Base-by-base conservation (phyloP, 53 echinoderm and acorn worm species). In the Hippasteria phrygiana region DNA sequence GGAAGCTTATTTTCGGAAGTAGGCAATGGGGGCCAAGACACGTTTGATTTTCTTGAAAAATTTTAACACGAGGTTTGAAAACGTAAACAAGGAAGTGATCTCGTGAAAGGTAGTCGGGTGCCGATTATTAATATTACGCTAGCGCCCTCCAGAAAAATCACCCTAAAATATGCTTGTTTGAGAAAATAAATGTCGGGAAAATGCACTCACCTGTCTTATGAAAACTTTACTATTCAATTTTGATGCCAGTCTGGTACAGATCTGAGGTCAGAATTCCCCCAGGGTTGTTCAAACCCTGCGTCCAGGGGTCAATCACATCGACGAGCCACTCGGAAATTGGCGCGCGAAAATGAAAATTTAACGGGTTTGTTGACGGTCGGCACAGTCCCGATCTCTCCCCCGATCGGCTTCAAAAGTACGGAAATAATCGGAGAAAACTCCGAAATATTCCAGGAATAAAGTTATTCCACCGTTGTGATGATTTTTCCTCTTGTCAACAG, bases 321-420 rank as follows among this genome's bases (percentile, higher is more conserved):
- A 84, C 48, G 87, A 90, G 78, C 92, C 95, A 95, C 88, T 92
- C 88, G 89, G 72, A 92, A 95, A 80, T 75, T 88, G 93, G 95
- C 95, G 95, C 95, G 95, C 95, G 95, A 95, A 95, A 95, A 94
- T 95, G 91, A 90, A 94, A 93, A 62, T 74, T 85, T 43, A 70
- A 83, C 70, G 35, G 56, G 54, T 80, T 80, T 64, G 74, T 75
- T 89, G 85, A 73, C 73, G 76, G 62, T 40, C 71, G 77, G 62
- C 32, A 33, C 65, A 39, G 56, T 89, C 28, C 55, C 45, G 71
- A 78, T 74, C 73, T 48, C 81, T 55, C 42, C 53, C n/a, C 37
- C 72, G 48, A 77, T 26, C 55, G 28, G 27, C 81, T 81, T 7
- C 20, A 51, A 67, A 84, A 84, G 70, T 84, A 17, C 33, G 27